These are phyloP conservation scores for Dendrocopos noguchii DNA, from an alignment of 2,113 vertebrate genomes.

Conservation along the genomic window DNA sequence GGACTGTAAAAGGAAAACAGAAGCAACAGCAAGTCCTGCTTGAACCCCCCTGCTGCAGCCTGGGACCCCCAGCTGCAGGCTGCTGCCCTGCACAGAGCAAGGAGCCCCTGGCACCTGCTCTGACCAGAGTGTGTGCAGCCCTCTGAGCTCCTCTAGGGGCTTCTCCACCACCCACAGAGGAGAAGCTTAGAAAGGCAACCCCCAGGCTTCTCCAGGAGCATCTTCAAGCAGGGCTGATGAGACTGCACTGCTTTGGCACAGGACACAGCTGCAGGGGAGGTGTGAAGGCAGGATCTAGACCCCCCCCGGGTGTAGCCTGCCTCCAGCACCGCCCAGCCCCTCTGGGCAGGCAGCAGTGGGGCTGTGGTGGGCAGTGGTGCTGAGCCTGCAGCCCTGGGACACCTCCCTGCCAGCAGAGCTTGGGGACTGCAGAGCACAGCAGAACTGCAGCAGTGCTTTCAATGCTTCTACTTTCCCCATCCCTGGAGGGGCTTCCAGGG, in stretches of 20 bases:
- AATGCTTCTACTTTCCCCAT: neutral
- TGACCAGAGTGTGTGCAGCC: neutral
- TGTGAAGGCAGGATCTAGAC: neutral
- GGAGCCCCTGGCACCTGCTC: too few species aligned
- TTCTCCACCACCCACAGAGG: neutral
- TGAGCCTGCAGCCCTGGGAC: neutral
- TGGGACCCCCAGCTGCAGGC: neutral
- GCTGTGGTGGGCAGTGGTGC: neutral
- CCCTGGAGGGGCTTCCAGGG: too few species aligned
- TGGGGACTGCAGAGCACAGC: neutral
- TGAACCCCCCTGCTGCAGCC: slow-evolving; percentile 18
- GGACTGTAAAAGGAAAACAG: slow-evolving; percentile 62
- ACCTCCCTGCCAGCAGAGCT: neutral
- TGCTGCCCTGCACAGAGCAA: fast-evolving
- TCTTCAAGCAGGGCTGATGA: neutral
- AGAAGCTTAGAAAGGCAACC: neutral
- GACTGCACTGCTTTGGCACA: neutral
- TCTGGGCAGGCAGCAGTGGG: neutral
- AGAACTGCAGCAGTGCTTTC: neutral
- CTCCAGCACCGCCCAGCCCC: neutral
- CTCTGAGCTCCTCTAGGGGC: neutral
- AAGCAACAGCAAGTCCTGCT: slow-evolving; percentile 11
- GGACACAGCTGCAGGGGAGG: neutral
- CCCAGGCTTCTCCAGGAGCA: neutral
- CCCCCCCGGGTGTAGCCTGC: neutral